Percentiles rank a stretch among this genome's conserved stretches.
Evolutionary conservation across 2,113 vertebrate species (phyloP).

Genomic region (Pyrgilauda ruficollis): DNA sequence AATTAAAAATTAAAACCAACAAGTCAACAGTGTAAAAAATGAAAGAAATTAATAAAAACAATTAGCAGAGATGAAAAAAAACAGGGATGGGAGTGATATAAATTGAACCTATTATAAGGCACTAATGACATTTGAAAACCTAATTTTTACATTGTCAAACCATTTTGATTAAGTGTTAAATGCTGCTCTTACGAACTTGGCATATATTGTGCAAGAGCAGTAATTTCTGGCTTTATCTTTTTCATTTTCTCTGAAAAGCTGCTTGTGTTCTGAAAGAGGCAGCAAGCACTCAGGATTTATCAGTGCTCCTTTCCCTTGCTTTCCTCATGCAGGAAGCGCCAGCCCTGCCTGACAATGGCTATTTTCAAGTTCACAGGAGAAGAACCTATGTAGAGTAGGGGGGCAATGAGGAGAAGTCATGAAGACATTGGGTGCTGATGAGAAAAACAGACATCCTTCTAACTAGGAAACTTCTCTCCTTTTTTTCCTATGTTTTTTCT

Average conservation of each 20-base stretch:
- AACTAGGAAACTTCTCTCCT: not conserved
- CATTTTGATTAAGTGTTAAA: slow-evolving; percentile 75
- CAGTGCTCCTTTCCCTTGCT: not conserved
- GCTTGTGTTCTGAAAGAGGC: slow-evolving; percentile 12
- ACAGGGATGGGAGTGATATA: slow-evolving; percentile 63
- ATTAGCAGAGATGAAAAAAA: slow-evolving; percentile 71
- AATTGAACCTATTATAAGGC: slow-evolving; percentile 74
- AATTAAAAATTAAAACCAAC: slow-evolving; percentile 80
- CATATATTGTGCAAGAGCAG: slow-evolving; percentile 38
- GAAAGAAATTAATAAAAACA: slow-evolving; percentile 72
- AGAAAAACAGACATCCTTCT: not conserved
- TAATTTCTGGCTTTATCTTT: slow-evolving; percentile 55
- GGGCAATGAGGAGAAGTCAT: not conserved
- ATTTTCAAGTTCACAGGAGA: not conserved
- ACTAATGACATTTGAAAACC: slow-evolving; percentile 76
- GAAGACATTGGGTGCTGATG: not conserved
- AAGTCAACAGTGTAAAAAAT: slow-evolving; percentile 76
- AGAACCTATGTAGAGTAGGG: not conserved
- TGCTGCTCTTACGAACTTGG: slow-evolving; percentile 54
- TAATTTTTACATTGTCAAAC: slow-evolving; percentile 76
- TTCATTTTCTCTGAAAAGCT: slow-evolving; percentile 7
- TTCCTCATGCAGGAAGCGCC: not conserved
- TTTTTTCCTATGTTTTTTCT: not conserved
- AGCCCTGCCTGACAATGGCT: not conserved
- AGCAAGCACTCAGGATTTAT: not conserved